Conservation (phyloP, 2,888 invertebrate species). For the Drosophila neonasuta region DNA sequence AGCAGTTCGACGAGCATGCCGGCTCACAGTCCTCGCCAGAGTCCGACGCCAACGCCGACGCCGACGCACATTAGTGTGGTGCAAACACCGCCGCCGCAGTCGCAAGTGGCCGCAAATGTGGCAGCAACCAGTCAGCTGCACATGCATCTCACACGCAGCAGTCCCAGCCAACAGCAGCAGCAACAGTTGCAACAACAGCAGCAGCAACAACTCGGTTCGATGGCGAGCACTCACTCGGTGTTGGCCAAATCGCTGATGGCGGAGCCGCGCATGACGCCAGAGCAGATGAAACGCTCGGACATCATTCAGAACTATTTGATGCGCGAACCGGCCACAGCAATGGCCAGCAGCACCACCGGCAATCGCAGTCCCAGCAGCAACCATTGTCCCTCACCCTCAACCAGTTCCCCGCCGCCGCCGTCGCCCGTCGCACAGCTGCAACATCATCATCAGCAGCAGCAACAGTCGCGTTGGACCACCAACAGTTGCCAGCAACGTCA, state of each 20-base stretch:
- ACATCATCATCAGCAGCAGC: conserved; percentile 81
- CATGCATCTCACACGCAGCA: conserved; percentile 84
- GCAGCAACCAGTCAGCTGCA: conserved; percentile 82
- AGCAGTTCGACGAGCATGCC: conserved; percentile 81
- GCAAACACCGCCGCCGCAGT: conserved; percentile 67
- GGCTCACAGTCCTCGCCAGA: conserved; percentile 70
- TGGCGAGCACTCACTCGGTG: conserved; percentile 94
- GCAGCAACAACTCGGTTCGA: conserved; percentile 79
- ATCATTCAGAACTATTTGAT: conserved; percentile 96
- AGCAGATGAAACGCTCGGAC: conserved; percentile 95
- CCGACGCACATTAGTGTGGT: conserved; percentile 52
- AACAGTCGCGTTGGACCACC: conserved; percentile 82
- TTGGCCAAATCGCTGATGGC: conserved; percentile 95
- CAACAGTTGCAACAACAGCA: conserved; percentile 37
- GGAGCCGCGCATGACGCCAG: conserved; percentile 96
- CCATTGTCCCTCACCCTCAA: conserved; percentile 80
- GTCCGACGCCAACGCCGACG: conserved; percentile 62
- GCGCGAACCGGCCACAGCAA: conserved; percentile 84
- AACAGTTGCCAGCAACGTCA: conserved; percentile 83
- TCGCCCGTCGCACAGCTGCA: conserved; percentile 31
- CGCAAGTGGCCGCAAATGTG: conserved; percentile 52
- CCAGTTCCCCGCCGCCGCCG: conserved; percentile 79
- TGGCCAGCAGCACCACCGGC: conserved; percentile 64
- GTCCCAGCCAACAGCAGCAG: conserved; percentile 76
- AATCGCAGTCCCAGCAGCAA: conserved; percentile 79